Evolutionary conservation across 2,797 vertebrate species (phyloP).

Genomic region (Tangara arthus): DNA sequence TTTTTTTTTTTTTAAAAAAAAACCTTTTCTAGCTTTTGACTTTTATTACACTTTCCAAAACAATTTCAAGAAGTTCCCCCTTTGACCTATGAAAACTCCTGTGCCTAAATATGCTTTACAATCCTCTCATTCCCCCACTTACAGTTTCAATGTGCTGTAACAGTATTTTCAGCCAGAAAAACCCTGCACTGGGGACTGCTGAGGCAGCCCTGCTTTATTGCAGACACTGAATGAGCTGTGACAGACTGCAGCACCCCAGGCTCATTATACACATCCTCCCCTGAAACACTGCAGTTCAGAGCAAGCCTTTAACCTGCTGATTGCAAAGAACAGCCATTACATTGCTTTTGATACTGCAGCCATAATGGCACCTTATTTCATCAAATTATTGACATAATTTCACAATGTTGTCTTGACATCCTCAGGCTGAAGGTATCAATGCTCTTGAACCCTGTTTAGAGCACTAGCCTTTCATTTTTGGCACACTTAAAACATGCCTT

Average conservation of each 20-base stretch:
- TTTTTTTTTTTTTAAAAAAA: background rate
- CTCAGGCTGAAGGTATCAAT: background rate
- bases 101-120: background rate
- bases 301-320: slow-evolving; percentile 5
- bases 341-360: background rate
- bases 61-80: background rate
- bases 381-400: background rate
- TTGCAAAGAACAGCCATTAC: background rate
- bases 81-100: background rate
- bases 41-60: background rate
- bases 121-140: background rate
- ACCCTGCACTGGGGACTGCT: background rate
- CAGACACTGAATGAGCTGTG: background rate
- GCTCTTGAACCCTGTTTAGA: background rate
- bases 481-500: background rate
- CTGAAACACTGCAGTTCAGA: background rate
- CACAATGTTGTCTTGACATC: background rate
- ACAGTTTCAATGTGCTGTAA: background rate
- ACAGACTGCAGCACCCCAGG: background rate
- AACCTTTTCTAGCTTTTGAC: background rate
- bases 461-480: background rate
- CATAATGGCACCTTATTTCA: background rate
- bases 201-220: slow-evolving; percentile 12
- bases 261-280: background rate
- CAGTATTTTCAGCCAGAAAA: background rate